Evolutionary conservation across 2,888 invertebrate species (phyloP), one percentile per base, ranked within the genome.

Genomic region (Drosophila ezoana): DNA sequence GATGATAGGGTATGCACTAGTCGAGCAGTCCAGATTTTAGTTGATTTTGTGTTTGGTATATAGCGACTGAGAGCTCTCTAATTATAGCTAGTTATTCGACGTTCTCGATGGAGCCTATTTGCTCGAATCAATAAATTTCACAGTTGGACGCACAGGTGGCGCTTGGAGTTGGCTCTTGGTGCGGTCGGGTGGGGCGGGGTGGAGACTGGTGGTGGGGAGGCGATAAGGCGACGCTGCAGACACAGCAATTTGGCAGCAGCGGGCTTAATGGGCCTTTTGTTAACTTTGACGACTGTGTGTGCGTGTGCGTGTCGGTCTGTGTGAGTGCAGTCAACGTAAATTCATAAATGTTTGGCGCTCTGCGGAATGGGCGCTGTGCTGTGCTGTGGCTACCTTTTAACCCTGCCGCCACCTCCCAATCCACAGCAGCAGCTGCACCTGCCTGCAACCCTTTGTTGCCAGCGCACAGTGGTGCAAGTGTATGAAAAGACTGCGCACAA

Each of bases 81-180:
- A 81, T 81, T 81, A 77, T 77, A 77, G 81, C 67, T 63, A 63
- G 69, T 61, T 74, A 60, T 57, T 54, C 59, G 54, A 35, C 33
- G 54, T 37, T 70, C 54, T 48, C 64, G 54, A 60, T 49, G 53
- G 61, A 71, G 76, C 77, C 81, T 79, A 79, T 79, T 80, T 75
- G 75, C 74, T 76, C 72, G 79, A 89, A 89, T 89, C 89, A 88
- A 89, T 89, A 88, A 88, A 83, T 87, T 89, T 83, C 68, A 75
- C 81, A 82, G 83, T 77, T 79, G 81, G 74, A 54, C 70, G 85
- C 85, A 76, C 88, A 88, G 84, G 86, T 84, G 84, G 61, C 56
- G 80, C 72, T 68, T 41, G 51, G 10, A 54, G 13, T 18, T 60
- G 41, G n/a, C 37, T 9, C 14, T 51, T 16, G 23, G 4, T 11